phyloP scores from a whole-genome alignment of 1,140 invertebrate species.

The Callitettix versicolor region DNA sequence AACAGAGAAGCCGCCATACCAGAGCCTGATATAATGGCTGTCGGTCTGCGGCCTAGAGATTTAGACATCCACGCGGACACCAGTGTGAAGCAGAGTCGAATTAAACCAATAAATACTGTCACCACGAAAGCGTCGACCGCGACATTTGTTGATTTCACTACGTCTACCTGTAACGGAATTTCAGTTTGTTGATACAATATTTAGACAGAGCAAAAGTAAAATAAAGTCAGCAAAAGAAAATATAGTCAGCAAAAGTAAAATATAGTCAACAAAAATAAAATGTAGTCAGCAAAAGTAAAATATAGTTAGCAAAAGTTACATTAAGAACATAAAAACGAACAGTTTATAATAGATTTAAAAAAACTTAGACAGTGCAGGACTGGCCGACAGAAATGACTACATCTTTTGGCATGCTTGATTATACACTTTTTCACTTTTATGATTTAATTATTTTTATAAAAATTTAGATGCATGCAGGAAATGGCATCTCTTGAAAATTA shows the following conservation, averaged over 20 bases:
- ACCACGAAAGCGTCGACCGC: conserved; percentile 44
- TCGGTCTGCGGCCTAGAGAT: conserved; percentile 42
- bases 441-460: too few relatives aligned
- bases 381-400: too few relatives aligned
- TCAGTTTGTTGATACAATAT: too few relatives aligned
- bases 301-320: neutral
- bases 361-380: too few relatives aligned
- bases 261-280: neutral
- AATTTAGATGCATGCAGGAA: too few relatives aligned
- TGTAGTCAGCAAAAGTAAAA: neutral
- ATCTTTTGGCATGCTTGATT: too few relatives aligned
- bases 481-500: too few relatives aligned
- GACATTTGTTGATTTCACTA: conserved; percentile 46
- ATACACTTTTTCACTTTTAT: too few relatives aligned
- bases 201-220: too few relatives aligned
- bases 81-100: conserved; percentile 41
- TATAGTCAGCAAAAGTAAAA: neutral
- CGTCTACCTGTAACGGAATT: conserved; percentile 36
- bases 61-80: conserved; percentile 41
- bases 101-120: conserved; percentile 43
- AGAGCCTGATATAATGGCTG: conserved; percentile 45
- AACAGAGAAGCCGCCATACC: conserved; percentile 50
- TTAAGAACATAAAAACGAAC: neutral
- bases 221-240: too few relatives aligned
- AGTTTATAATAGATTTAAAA: too few relatives aligned